Base-by-base conservation (phyloP, 2,888 invertebrate genomes). In the Neoitamus cyanurus region DNA sequence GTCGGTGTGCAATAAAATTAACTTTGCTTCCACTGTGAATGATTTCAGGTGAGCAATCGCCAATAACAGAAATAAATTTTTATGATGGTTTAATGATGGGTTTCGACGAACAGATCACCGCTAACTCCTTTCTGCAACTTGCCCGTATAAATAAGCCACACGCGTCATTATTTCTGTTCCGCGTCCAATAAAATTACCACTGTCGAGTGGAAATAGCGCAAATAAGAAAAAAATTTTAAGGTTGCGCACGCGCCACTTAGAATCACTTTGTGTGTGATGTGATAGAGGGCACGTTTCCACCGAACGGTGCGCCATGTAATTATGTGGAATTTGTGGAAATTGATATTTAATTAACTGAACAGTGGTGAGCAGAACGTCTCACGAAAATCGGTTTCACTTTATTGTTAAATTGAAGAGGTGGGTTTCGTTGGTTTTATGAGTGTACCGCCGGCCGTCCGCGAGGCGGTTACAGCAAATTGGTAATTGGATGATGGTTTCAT, bases 401-500 rank as follows among this genome's bases (percentile, higher is more conserved):
- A 82, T 82, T 82, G 75, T 77, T 73, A 84, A 84, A 84, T 58
- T 84, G 75, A 75, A 73, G 77, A 84, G 58, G 77, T 58, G 73
- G 34, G 84, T 11, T 36, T 48, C 73, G 83, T 34, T 42, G 83
- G 70, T 72, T 83, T 83, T 83, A 83, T 83, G 83, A 70, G 28
- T 37, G 25, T 34, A 73, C 73, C 31, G 34, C 31, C 48, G 84
- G 34, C 31, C 48, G 84, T 36, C 25, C 28, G 58, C 77, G 83
- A 85, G 84, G 85, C 85, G 85, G 85, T 85, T 83, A 85, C 85
- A 77, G 84, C 77, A 86, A 86, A 86, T 86, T 86, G 86, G 86
- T 86, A 86, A 86, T 86, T 86, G 86, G 86, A 86, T 86, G 84
- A 86, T 84, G 86, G 68, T 42, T n/a, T 83, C 58, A 58, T 58